Percentiles rank a stretch among this genome's conserved stretches.
These are phyloP conservation scores for Lithophane socia DNA, from an alignment of 2,888 invertebrate species.

Conservation along the genomic window DNA sequence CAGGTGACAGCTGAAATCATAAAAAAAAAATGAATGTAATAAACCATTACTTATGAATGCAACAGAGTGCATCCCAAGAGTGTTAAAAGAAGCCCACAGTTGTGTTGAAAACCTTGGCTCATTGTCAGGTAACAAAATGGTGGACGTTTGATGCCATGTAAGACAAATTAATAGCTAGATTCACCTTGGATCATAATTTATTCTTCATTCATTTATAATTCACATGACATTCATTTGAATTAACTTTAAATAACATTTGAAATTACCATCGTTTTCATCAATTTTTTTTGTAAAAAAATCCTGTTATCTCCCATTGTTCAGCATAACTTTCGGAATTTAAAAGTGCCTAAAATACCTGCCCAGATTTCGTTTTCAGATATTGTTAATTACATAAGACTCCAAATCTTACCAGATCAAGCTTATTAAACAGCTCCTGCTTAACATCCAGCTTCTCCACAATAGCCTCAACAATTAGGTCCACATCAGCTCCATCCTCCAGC, in stretches of 20 bases:
- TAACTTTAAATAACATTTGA: not conserved
- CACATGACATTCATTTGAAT: not conserved
- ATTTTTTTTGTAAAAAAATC: not conserved
- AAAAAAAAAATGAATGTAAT: conserved; percentile 1
- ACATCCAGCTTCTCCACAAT: conserved; percentile 95
- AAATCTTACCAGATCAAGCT: conserved; percentile 91
- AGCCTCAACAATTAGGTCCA: conserved; percentile 96
- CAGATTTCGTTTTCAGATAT: not conserved
- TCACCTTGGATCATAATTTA: not conserved
- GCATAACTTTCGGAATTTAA: not conserved
- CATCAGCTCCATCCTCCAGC: conserved; percentile 82
- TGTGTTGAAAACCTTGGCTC: not conserved
- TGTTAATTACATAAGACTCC: not conserved
- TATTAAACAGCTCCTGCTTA: conserved; percentile 94
- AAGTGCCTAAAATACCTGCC: not conserved
- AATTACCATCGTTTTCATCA: not conserved
- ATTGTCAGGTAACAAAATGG: not conserved
- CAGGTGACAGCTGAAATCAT: conserved; percentile 91
- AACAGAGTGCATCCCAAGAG: not conserved
- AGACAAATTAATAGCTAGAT: conserved; percentile 11
- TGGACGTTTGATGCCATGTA: not conserved
- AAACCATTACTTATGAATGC: not conserved
- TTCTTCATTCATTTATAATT: not conserved
- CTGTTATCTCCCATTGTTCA: not conserved
- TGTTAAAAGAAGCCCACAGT: not conserved